Conservation (phyloP, 2,113 vertebrate species). For the Gasterosteus nipponicus region DNA sequence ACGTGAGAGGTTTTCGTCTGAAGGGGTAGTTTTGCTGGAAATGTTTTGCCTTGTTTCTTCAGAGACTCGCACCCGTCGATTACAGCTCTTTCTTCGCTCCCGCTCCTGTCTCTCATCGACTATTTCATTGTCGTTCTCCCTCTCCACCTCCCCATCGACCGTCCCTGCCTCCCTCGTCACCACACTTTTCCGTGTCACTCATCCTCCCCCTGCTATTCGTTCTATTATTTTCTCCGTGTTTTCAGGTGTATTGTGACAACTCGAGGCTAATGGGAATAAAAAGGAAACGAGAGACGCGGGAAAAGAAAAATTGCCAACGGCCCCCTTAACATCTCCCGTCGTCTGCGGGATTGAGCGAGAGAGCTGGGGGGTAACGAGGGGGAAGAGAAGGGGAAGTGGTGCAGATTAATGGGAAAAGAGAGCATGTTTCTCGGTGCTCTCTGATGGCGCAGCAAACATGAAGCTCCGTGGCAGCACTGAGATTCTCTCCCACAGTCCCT, state of each 20-base stretch:
- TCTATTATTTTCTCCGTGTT: neutral
- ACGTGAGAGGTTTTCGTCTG: slow-evolving; percentile 12
- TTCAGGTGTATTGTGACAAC: slow-evolving; percentile 41
- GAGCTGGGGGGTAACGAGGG: slow-evolving; percentile 34
- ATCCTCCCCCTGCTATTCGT: slow-evolving; percentile 9
- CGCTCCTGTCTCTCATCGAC: slow-evolving; percentile 36
- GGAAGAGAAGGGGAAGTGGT: slow-evolving; percentile 39
- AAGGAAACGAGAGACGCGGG: slow-evolving; percentile 4
- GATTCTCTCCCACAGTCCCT: slow-evolving; percentile 50
- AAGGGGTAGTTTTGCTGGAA: slow-evolving; percentile 60
- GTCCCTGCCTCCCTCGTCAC: slow-evolving; percentile 24
- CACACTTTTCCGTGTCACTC: slow-evolving; percentile 33
- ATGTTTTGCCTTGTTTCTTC: slow-evolving; percentile 38
- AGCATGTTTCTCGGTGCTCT: slow-evolving; percentile 31
- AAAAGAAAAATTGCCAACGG: neutral
- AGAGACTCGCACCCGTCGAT: slow-evolving; percentile 54
- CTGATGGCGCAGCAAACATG: slow-evolving; percentile 46
- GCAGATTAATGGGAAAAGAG: slow-evolving; percentile 33
- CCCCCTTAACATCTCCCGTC: neutral
- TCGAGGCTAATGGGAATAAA: slow-evolving; percentile 53
- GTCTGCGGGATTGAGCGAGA: slow-evolving; percentile 24
- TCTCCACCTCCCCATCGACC: slow-evolving; percentile 17
- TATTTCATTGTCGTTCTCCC: slow-evolving; percentile 35
- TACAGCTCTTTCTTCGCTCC: slow-evolving; percentile 45
- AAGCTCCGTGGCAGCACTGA: slow-evolving; percentile 46